These are phyloP conservation scores for Loriculus beryllinus DNA, from an alignment of 2,797 vertebrate genomes.

Conservation along the genomic window DNA sequence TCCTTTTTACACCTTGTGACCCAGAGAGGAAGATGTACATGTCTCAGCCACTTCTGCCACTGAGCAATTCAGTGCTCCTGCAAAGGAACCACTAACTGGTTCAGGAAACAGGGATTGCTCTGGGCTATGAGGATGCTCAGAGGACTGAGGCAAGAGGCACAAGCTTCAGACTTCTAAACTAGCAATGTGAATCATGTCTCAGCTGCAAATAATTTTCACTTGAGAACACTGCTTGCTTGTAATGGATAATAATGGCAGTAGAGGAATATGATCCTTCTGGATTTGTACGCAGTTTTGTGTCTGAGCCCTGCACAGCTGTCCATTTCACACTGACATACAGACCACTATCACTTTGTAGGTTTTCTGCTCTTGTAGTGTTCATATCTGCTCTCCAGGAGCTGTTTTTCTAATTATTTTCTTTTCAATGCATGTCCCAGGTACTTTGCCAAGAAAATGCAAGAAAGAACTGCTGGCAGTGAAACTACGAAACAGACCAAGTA, in stretches of 20 bases:
- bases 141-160: background rate
- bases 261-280: background rate
- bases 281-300: background rate
- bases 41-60: background rate
- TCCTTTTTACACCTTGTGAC: background rate
- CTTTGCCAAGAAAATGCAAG: constrained; percentile 90
- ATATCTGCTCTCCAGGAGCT: background rate
- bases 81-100: background rate
- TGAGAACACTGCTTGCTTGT: background rate
- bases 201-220: background rate
- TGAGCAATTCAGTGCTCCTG: background rate
- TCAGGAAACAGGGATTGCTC: background rate
- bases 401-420: constrained; percentile 28
- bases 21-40: background rate
- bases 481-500: constrained; percentile 91
- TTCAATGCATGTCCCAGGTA: constrained; percentile 77
- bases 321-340: background rate
- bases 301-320: background rate
- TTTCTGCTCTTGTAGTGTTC: background rate
- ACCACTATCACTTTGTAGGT: background rate
- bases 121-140: background rate
- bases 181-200: background rate
- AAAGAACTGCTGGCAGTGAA: constrained; percentile 94
- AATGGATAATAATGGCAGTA: background rate
- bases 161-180: background rate